Evolutionary conservation across 2,888 invertebrate genomes (phyloP), one percentile per base, ranked within the genome.

Genomic region (Pachycephus smyrnensis): DNA sequence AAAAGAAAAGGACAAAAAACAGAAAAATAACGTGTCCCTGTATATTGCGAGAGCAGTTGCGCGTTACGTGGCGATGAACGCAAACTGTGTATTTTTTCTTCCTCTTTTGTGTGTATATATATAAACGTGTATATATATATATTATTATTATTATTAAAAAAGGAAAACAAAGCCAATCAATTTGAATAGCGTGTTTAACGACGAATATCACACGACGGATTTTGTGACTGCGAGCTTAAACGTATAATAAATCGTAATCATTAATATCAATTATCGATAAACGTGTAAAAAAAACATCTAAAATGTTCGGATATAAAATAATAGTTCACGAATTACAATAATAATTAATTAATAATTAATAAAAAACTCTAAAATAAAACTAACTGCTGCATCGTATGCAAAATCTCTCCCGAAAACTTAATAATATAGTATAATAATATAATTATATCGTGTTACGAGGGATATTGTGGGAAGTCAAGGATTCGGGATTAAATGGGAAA

Each of bases 181-280:
- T 76, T 75, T 73, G 69, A 33, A 40, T 36, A 69, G 40, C 30
- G 55, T 55, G 69, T 36, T 30, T 78, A 55, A 75, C 77, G 77
- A 77, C 71, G 71, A 71, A 85, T 86, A 86, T 85, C 88, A 86
- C 87, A 87, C 87, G 87, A 87, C 84, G 88, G 84, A 90, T 89
- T 89, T 90, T 87, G 85, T 88, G 89, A 89, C 88, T 89, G 89
- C 89, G 88, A 89, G 87, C 86, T 86, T 83, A 81, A 79, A 76
- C 73, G 76, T 82, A 82, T 82, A 80, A 81, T 69, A 69, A 71
- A 81, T 75, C 69, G 77, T 82, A 81, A 80, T 80, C 80, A 82
- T 80, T 79, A 77, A 83, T 80, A 81, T 84, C 82, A 81, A 81
- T 82, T 81, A 81, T 80, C 75, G 75, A 80, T 82, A 83, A 82